These are phyloP conservation scores for Tiphia femorata DNA, from an alignment of 2,888 invertebrate genomes.

Conservation along the genomic window DNA sequence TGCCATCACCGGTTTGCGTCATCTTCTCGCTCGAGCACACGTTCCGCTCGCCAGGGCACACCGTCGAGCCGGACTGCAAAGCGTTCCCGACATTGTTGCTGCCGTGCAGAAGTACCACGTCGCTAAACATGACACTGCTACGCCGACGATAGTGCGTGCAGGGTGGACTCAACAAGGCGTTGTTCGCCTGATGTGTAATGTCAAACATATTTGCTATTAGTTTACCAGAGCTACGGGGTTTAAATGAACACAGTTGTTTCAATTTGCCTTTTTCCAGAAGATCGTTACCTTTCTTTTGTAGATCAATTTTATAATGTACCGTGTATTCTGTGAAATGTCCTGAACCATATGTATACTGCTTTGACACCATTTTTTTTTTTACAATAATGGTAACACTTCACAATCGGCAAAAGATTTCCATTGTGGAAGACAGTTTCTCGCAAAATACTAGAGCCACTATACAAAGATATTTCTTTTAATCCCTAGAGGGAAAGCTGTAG, in stretches of 20 bases:
- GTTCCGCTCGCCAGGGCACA: slow-evolving; percentile 71
- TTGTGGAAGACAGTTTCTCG: too few relatives aligned
- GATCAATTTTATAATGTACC: background rate
- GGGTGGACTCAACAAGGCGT: slow-evolving; percentile 78
- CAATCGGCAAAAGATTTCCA: too few relatives aligned
- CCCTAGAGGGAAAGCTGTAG: too few relatives aligned
- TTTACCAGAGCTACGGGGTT: too few relatives aligned
- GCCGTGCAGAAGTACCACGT: slow-evolving; percentile 83
- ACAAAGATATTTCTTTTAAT: too few relatives aligned
- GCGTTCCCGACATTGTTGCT: slow-evolving; percentile 66
- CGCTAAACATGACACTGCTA: slow-evolving; percentile 91
- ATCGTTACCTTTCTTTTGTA: background rate
- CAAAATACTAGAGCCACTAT: too few relatives aligned
- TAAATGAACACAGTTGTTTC: too few relatives aligned
- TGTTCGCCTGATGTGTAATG: slow-evolving; percentile 51
- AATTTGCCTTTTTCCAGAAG: background rate
- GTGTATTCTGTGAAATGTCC: background rate
- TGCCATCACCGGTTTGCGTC: slow-evolving; percentile 86
- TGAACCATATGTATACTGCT: too few relatives aligned
- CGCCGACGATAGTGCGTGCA: slow-evolving; percentile 77
- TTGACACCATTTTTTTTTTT: too few relatives aligned
- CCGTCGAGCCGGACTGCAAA: slow-evolving; percentile 52
- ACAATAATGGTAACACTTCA: too few relatives aligned
- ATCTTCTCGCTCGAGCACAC: slow-evolving; percentile 89
- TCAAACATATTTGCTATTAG: too few relatives aligned